Conservation (phyloP, 2,888 invertebrate genomes). For the Rhingia rostrata region DNA sequence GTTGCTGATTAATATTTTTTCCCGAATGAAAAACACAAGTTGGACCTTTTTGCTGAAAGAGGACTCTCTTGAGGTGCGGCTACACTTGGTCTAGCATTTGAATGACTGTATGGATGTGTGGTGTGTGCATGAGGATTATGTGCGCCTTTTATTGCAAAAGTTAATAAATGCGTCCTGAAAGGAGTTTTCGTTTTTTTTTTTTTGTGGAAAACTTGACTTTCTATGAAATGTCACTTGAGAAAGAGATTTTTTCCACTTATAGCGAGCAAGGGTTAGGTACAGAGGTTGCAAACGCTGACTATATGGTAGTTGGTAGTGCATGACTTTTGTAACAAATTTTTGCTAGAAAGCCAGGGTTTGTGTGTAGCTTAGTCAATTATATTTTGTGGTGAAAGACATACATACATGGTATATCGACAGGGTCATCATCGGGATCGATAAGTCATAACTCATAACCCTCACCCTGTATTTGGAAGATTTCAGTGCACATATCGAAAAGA, state of each 20-base stretch:
- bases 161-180: slow-evolving; percentile 63
- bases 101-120: slow-evolving; percentile 14
- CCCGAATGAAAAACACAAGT: slow-evolving; percentile 51
- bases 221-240: slow-evolving; percentile 58
- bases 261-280: background rate
- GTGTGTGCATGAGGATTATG: slow-evolving; percentile 9
- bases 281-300: background rate
- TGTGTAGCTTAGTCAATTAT: too few relatives aligned
- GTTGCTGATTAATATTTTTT: slow-evolving; percentile 10
- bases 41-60: slow-evolving; percentile 35
- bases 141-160: slow-evolving; percentile 64
- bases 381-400: too few relatives aligned
- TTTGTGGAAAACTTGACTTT: slow-evolving; percentile 40
- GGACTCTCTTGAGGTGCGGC: slow-evolving; percentile 72
- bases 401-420: too few relatives aligned
- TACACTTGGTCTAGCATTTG: slow-evolving; percentile 61
- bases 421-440: too few relatives aligned
- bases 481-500: too few relatives aligned
- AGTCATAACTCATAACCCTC: too few relatives aligned
- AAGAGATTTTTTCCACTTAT: background rate
- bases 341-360: too few relatives aligned
- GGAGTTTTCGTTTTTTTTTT: slow-evolving; percentile 20
- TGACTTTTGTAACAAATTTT: too few relatives aligned
- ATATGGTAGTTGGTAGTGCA: too few relatives aligned
- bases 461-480: too few relatives aligned